These are phyloP conservation scores for Platysternon megacephalum DNA, from an alignment of 2,113 vertebrate genomes.

Conservation along the genomic window DNA sequence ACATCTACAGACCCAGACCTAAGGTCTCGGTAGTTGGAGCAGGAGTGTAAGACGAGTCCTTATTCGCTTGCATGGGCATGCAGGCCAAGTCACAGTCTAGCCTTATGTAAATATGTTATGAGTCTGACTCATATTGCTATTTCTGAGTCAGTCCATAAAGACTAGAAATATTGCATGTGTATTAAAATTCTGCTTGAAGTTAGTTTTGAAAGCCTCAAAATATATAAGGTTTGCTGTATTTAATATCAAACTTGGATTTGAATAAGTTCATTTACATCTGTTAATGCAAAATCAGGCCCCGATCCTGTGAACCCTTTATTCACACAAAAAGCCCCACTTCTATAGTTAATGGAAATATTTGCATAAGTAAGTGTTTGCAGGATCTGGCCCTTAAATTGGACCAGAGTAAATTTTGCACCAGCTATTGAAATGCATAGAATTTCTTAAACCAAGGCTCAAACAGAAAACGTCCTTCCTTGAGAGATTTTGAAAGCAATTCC, in stretches of 20 bases:
- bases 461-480: not conserved
- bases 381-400: not conserved
- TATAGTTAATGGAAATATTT: not conserved
- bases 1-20: not conserved
- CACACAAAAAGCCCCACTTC: not conserved
- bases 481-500: not conserved
- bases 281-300: not conserved
- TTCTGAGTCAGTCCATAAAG: conserved; percentile 45
- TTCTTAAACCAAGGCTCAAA: not conserved
- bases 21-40: rapidly evolving
- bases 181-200: conserved; percentile 45
- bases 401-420: not conserved
- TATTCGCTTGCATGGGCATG: not conserved
- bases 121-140: conserved; percentile 17
- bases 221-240: not conserved
- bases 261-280: not conserved
- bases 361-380: not conserved
- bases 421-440: not conserved
- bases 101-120: not conserved
- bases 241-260: not conserved
- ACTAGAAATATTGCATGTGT: conserved; percentile 49
- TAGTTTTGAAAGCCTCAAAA: conserved; percentile 29
- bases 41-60: not conserved
- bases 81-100: not conserved
- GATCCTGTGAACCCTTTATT: not conserved